phyloP scores from a whole-genome alignment of 2,888 invertebrate genomes.

The Ornithoptera alexandrae region DNA sequence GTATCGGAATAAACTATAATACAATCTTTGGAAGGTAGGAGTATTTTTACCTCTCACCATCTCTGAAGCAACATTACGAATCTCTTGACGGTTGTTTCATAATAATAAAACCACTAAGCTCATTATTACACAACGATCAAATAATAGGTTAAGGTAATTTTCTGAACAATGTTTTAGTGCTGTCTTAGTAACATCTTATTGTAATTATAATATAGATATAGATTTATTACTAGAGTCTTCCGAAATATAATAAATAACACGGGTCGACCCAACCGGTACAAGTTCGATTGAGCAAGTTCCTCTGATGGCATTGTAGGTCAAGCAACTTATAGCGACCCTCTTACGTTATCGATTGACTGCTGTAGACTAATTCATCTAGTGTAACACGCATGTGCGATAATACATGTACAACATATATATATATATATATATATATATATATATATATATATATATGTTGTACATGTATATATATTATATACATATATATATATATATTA shows the following conservation, averaged over 20 bases:
- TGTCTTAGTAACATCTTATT: neutral
- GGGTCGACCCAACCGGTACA: slow-evolving; percentile 29
- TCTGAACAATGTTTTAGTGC: neutral
- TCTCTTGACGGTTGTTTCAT: slow-evolving; percentile 10
- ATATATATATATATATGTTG: no score
- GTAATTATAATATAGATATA: slow-evolving; percentile 4
- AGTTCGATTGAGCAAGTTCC: slow-evolving; percentile 50
- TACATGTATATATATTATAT: no score
- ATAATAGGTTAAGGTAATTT: slow-evolving; percentile 6
- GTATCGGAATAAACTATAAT: neutral
- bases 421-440: no score
- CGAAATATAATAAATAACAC: slow-evolving; percentile 16
- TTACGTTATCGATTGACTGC: slow-evolving; percentile 51
- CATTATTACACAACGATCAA: slow-evolving; percentile 4
- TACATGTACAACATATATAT: no score
- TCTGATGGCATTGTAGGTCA: slow-evolving; percentile 63
- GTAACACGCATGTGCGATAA: no score
- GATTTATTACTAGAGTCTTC: slow-evolving; percentile 49
- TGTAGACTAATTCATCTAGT: slow-evolving; percentile 18
- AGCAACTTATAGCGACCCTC: slow-evolving; percentile 42
- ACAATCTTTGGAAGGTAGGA: slow-evolving; percentile 2
- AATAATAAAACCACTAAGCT: slow-evolving; percentile 7
- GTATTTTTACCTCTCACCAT: slow-evolving; percentile 8
- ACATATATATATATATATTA: no score
- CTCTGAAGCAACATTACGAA: slow-evolving; percentile 8